Base-by-base conservation (phyloP, 1,140 invertebrate genomes). In the Trichonephila clavata region DNA sequence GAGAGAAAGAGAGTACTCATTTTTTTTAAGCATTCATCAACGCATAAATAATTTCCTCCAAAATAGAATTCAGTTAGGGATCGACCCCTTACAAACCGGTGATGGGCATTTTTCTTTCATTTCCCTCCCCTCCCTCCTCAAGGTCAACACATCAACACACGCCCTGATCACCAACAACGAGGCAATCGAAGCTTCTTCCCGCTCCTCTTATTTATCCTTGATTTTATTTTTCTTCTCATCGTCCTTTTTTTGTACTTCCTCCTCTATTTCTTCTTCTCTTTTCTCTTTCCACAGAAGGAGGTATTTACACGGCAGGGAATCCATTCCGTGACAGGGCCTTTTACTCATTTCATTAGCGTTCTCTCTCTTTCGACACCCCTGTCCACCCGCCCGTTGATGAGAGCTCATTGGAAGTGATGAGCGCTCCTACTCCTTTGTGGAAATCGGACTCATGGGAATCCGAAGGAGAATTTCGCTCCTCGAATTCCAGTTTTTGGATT, bases 111-210 rank as follows among this genome's bases (percentile, higher is more conserved):
- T 50, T 50, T 50, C 61, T 21, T 63, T 63, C 61, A 63, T 81
- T 81, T 39, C 24, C 24, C 77, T 32, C 20, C 39, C 5, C 20
- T 20, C 32, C 21, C 39, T 24, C 43, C 16, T 57, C 39, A 83
- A 83, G 80, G 80, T 83, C 39, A 83, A 83, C 39, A n/a, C 39
- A 83, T 83, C 80, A 83, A 13, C 80, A 50, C 80, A 50, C 80
- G 39, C 50, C 50, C 80, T 83, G 80, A 83, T 83, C 80, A 24
- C 20, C 80, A 18, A 6, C 80, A 83, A 83, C 80, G 80, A 83
- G 80, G 80, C 80, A 83, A 83, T 83, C 80, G 80, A 83, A 39
- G n/a, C 24, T 24, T 20, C 10, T 57, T 57, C 80, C 20, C 43
- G 39, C 24, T 83, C 50, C 21, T 83, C 43, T 27, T 83, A 50